Conservation (phyloP, 2,888 invertebrate genomes). For the Xanthostigma xanthostigma region DNA sequence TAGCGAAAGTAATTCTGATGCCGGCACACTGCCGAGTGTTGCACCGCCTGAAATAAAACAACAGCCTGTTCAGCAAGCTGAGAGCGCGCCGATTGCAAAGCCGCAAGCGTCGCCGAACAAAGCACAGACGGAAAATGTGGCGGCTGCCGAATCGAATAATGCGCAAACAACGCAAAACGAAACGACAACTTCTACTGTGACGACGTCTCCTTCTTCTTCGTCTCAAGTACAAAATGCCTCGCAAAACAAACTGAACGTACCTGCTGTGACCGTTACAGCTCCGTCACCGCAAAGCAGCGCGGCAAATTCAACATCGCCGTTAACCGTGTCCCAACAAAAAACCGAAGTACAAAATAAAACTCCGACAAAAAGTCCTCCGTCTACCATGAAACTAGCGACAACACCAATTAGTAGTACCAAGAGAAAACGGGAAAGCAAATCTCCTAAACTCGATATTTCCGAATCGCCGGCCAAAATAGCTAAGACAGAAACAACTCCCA, state of each 20-base stretch:
- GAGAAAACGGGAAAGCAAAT: conserved; percentile 33
- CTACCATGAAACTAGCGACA: conserved; percentile 38
- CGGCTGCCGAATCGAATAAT: no score
- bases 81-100: conserved; percentile 36
- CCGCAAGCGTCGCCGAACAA: conserved; percentile 15
- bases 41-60: no score
- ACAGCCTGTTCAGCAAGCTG: conserved; percentile 9
- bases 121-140: no score
- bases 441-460: conserved; percentile 29
- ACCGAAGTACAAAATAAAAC: conserved; percentile 1
- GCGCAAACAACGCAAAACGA: conserved; percentile 5
- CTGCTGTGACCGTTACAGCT: conserved; percentile 3
- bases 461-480: conserved; percentile 17
- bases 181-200: conserved; percentile 8
- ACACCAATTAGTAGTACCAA: conserved; percentile 37
- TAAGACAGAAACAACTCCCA: conserved; percentile 25
- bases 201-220: background rate
- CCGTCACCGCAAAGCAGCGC: conserved; percentile 4
- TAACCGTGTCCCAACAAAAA: conserved; percentile 11
- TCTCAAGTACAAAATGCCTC: no score
- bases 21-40: no score
- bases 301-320: conserved; percentile 12
- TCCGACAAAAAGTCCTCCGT: conserved; percentile 15
- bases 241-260: no score
- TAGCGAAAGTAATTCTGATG: no score